Percentiles rank a stretch among this genome's conserved stretches.
These are phyloP conservation scores for Ypsolopha sequella DNA, from an alignment of 2,888 invertebrate species.

Conservation along the genomic window DNA sequence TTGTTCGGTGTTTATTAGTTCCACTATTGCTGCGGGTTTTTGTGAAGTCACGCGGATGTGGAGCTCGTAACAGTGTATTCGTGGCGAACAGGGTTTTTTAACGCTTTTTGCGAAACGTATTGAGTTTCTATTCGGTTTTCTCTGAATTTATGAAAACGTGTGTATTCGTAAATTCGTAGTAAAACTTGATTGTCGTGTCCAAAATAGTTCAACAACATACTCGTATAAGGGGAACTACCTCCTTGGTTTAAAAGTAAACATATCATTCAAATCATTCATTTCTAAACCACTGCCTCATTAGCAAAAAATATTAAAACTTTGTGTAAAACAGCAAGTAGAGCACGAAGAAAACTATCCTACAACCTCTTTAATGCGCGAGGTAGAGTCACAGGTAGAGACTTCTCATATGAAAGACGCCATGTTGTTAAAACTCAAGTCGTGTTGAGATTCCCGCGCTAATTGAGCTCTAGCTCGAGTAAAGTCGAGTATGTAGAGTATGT, in stretches of 20 bases:
- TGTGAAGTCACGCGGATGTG: neutral
- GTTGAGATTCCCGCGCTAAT: constrained; percentile 66
- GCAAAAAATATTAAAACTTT: too few relatives aligned
- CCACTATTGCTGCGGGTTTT: constrained; percentile 18
- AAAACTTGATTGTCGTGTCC: too few relatives aligned
- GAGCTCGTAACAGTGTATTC: too few relatives aligned
- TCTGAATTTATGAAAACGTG: too few relatives aligned
- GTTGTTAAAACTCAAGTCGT: constrained; percentile 68
- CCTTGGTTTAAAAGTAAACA: too few relatives aligned
- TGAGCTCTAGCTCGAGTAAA: constrained; percentile 32
- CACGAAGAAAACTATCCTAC: neutral
- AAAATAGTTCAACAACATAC: too few relatives aligned
- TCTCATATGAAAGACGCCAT: constrained; percentile 14
- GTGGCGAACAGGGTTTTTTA: too few relatives aligned
- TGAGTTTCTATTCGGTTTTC: too few relatives aligned
- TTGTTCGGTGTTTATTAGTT: constrained; percentile 58
- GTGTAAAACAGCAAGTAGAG: neutral
- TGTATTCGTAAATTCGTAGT: too few relatives aligned
- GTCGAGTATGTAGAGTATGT: neutral
- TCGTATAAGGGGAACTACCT: too few relatives aligned
- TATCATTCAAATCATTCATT: neutral
- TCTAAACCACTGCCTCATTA: neutral
- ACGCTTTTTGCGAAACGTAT: too few relatives aligned
- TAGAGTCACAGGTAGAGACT: neutral
- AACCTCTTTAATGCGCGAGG: neutral